phyloP scores from a whole-genome alignment of 2,888 invertebrate species.

The Eurois occulta region DNA sequence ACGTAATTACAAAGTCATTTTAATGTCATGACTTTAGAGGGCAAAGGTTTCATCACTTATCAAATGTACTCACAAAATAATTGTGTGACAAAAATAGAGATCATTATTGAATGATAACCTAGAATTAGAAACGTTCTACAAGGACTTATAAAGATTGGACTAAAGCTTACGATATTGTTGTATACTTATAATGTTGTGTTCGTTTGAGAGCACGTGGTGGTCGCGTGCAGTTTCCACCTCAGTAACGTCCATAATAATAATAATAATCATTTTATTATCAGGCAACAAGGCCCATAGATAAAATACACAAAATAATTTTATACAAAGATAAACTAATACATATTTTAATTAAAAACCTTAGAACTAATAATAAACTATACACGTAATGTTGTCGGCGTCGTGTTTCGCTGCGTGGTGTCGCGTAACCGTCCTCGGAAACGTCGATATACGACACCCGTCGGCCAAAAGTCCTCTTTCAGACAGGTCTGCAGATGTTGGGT shows the following conservation, averaged over 20 bases:
- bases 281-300: no score
- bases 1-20: constrained; percentile 50
- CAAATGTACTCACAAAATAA: constrained; percentile 12
- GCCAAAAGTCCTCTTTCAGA: no score
- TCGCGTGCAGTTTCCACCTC: constrained; percentile 55
- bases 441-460: no score
- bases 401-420: no score
- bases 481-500: no score
- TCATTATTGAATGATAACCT: constrained; percentile 13
- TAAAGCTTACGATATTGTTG: constrained; percentile 42
- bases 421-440: no score
- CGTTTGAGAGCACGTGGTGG: constrained; percentile 54
- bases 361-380: no score
- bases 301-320: no score
- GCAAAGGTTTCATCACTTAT: constrained; percentile 34
- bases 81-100: not conserved
- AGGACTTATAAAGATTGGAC: constrained; percentile 18
- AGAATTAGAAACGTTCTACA: constrained; percentile 5
- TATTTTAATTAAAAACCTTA: no score
- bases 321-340: no score
- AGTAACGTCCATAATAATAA: constrained; percentile 42
- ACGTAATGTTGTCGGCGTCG: no score
- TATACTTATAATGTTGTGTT: constrained; percentile 30
- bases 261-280: no score
- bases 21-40: constrained; percentile 50